These are phyloP conservation scores for Drosophila eohydei DNA, from an alignment of 2,888 invertebrate genomes.

Conservation along the genomic window DNA sequence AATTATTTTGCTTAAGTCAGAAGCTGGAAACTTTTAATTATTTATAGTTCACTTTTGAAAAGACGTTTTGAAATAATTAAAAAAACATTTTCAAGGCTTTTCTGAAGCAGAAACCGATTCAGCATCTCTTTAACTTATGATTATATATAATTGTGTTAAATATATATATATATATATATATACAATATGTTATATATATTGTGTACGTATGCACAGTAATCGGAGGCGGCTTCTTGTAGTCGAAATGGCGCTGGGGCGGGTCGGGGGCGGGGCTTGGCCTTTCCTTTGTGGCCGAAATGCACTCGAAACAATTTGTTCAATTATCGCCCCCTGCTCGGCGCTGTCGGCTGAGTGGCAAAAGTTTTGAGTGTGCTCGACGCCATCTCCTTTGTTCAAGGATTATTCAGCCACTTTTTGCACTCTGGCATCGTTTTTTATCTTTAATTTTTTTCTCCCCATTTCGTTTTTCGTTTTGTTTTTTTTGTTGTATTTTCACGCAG, in stretches of 20 bases:
- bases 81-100: too few species aligned
- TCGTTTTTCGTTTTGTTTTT: constrained; percentile 9
- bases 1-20: too few species aligned
- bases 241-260: not conserved
- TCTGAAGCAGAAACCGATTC: too few species aligned
- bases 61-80: too few species aligned
- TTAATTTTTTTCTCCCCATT: constrained; percentile 15
- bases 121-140: too few species aligned
- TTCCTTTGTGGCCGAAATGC: constrained; percentile 60
- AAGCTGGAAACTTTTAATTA: too few species aligned
- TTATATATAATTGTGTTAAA: too few species aligned
- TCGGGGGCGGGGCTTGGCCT: constrained; percentile 11
- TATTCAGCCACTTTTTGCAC: constrained; percentile 63
- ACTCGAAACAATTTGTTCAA: constrained; percentile 81
- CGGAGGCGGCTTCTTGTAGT: constrained; percentile 23
- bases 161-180: not conserved
- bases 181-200: not conserved
- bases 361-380: constrained; percentile 55
- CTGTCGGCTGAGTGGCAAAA: constrained; percentile 63
- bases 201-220: constrained; percentile 2
- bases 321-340: constrained; percentile 57
- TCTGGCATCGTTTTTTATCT: constrained; percentile 49
- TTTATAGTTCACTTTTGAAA: too few species aligned
- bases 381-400: constrained; percentile 39
- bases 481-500: constrained; percentile 4